Percentiles rank a stretch among this genome's conserved stretches.
Evolutionary conservation across 2,797 vertebrate genomes (phyloP).

Genomic region (Danio choprae): DNA sequence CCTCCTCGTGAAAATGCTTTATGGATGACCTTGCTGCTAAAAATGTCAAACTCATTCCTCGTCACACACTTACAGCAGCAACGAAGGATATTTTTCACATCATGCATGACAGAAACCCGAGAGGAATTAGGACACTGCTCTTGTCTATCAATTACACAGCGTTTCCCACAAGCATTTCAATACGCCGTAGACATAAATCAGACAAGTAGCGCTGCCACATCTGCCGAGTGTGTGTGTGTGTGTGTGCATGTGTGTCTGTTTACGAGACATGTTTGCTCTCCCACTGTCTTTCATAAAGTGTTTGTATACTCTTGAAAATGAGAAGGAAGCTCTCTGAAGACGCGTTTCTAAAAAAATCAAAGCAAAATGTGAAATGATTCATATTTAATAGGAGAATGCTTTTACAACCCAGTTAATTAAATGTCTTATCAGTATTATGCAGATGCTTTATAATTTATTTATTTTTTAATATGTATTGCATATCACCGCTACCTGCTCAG

Average conservation of each 20-base stretch:
- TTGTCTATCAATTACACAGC: conserved; percentile 55
- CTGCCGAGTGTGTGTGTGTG: not conserved
- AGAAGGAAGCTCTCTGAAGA: conserved; percentile 50
- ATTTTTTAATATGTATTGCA: conserved; percentile 82
- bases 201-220: not conserved
- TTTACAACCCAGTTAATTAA: conserved; percentile 86
- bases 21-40: conserved; percentile 40
- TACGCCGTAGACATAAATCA: conserved; percentile 54
- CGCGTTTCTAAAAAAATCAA: conserved; percentile 80
- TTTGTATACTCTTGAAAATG: conserved; percentile 63
- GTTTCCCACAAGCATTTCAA: conserved; percentile 49
- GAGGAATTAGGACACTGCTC: conserved; percentile 45
- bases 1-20: conserved; percentile 41
- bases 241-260: conserved; percentile 6
- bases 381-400: conserved; percentile 86
- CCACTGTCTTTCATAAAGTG: conserved; percentile 59
- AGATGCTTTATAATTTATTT: conserved; percentile 87
- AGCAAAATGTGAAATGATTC: conserved; percentile 86
- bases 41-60: conserved; percentile 46
- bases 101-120: conserved; percentile 34
- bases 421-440: conserved; percentile 93
- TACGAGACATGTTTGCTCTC: conserved; percentile 38
- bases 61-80: conserved; percentile 42
- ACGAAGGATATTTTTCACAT: conserved; percentile 39
- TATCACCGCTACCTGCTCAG: conserved; percentile 87